phyloP scores from a whole-genome alignment of 2,113 vertebrate species.

The Mesoclemmys tuberculata region DNA sequence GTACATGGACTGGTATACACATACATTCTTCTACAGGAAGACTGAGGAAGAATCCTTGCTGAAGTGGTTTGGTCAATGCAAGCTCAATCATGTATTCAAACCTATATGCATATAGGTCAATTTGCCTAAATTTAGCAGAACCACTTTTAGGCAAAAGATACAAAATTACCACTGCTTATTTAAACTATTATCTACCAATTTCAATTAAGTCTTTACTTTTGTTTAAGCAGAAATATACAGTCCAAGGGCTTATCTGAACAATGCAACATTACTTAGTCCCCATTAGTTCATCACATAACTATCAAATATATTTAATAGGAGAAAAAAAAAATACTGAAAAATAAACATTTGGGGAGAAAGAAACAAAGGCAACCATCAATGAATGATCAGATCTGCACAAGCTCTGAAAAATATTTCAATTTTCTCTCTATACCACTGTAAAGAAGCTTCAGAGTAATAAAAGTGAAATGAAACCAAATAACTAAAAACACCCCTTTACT shows the following conservation, averaged over 20 bases:
- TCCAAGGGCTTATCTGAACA: not conserved
- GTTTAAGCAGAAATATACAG: not conserved
- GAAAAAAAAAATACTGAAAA: not conserved
- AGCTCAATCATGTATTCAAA: not conserved
- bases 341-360: not conserved
- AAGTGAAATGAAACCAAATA: too few relatives aligned
- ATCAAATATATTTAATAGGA: not conserved
- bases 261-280: not conserved
- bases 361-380: too few relatives aligned
- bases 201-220: not conserved
- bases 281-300: not conserved
- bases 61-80: accelerated
- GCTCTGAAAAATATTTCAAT: too few relatives aligned
- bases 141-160: not conserved
- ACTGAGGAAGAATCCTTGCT: accelerated
- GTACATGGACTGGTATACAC: not conserved
- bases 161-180: not conserved
- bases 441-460: too few relatives aligned
- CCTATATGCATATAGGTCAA: not conserved
- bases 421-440: too few relatives aligned
- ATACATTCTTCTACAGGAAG: not conserved
- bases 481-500: too few relatives aligned
- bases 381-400: too few relatives aligned
- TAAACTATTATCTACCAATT: not conserved
- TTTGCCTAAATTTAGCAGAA: not conserved